phyloP scores from a whole-genome alignment of 1,140 invertebrate genomes.

The Drosophila sturtevanti region DNA sequence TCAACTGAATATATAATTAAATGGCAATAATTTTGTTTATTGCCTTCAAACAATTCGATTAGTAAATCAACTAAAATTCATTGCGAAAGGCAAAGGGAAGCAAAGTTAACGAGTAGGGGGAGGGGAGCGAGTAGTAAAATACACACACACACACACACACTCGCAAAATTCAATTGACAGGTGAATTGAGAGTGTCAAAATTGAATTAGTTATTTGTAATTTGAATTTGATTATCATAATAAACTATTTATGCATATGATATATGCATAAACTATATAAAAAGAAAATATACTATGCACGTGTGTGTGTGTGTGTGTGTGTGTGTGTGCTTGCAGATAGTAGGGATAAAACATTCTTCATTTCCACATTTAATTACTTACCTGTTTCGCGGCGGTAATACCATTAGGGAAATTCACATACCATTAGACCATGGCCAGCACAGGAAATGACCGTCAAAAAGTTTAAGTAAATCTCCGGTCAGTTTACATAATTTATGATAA shows the following conservation, averaged over 20 bases:
- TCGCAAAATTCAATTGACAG: slow-evolving; percentile 46
- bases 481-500: no score
- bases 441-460: slow-evolving; percentile 4
- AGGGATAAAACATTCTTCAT: neutral
- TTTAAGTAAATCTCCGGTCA: neutral
- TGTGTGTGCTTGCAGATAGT: neutral
- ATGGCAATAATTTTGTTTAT: neutral
- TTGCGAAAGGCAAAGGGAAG: no score
- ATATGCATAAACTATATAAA: neutral
- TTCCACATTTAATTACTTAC: neutral
- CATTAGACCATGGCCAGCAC: neutral
- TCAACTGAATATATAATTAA: neutral
- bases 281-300: no score
- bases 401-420: neutral
- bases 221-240: neutral
- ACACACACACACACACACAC: slow-evolving; percentile 34
- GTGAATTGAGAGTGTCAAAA: slow-evolving; percentile 27
- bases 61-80: no score
- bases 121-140: neutral
- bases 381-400: neutral
- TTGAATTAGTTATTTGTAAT: slow-evolving; percentile 2
- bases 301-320: neutral
- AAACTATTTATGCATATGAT: no score
- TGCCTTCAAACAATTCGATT: neutral
- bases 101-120: no score